A percentile compares a stretch with the other conserved stretches of the same genome.
Evolutionary conservation across 2,113 vertebrate genomes (phyloP).

Genomic region (Tonatia bakeri): DNA sequence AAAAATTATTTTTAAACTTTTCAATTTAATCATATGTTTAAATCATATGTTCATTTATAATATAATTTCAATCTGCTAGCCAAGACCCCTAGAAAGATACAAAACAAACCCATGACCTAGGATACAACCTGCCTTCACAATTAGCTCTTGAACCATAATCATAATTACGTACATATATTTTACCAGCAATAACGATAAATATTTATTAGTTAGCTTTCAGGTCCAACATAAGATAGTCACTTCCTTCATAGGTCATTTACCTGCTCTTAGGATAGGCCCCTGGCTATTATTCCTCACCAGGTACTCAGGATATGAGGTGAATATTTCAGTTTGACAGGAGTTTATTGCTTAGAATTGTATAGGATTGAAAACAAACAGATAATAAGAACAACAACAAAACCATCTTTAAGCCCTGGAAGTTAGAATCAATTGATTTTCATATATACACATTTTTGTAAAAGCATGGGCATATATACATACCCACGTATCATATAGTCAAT

Average conservation of each 20-base stretch:
- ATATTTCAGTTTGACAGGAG: neutral
- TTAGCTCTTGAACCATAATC: neutral
- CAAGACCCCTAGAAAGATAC: neutral
- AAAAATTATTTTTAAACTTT: neutral
- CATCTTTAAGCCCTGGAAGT: neutral
- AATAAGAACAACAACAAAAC: neutral
- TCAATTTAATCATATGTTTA: neutral
- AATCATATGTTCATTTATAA: neutral
- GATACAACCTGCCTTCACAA: neutral
- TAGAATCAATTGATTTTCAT: neutral
- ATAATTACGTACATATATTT: neutral
- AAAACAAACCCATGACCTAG: neutral
- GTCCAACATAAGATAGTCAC: slow-evolving; percentile 7
- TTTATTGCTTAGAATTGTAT: neutral
- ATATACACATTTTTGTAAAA: neutral
- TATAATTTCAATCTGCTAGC: neutral
- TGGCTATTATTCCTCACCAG: neutral
- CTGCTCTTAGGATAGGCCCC: neutral
- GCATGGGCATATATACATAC: neutral
- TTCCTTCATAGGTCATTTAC: slow-evolving; percentile 16
- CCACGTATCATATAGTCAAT: neutral
- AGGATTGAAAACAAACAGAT: neutral
- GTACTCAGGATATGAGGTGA: neutral
- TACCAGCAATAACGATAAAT: slow-evolving; percentile 1
- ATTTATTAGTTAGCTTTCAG: slow-evolving; percentile 22